These are phyloP conservation scores for Drosophila nigritarsus DNA, from an alignment of 2,888 invertebrate genomes.

Conservation along the genomic window DNA sequence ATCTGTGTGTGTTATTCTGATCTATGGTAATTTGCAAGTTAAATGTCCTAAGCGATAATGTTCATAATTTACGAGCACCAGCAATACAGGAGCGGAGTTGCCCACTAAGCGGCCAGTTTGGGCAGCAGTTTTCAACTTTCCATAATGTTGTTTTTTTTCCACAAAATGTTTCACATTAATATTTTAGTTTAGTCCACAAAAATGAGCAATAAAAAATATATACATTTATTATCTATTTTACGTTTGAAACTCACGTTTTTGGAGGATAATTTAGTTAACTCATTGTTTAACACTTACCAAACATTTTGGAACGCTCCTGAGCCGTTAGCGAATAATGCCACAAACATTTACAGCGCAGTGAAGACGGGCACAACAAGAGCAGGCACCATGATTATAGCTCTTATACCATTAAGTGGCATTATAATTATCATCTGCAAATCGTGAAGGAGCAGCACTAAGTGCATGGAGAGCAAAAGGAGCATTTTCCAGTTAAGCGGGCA, in stretches of 20 bases:
- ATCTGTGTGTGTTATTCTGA: constrained; percentile 55
- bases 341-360: constrained; percentile 7
- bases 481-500: constrained; percentile 25
- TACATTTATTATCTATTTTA: neutral
- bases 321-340: constrained; percentile 23
- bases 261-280: no score
- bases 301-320: constrained; percentile 34
- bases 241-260: neutral
- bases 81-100: constrained; percentile 28
- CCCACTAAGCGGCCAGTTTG: neutral
- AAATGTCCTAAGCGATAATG: constrained; percentile 68
- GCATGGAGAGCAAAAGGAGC: constrained; percentile 15
- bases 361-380: constrained; percentile 6
- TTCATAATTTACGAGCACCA: constrained; percentile 54
- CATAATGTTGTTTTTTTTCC: neutral
- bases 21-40: constrained; percentile 71
- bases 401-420: constrained; percentile 70
- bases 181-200: neutral
- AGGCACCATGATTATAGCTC: constrained; percentile 31
- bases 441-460: constrained; percentile 8
- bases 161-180: neutral
- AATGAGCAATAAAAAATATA: neutral
- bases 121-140: neutral
- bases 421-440: constrained; percentile 71
- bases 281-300: neutral